Evolutionary conservation across 2,113 vertebrate genomes (phyloP).

Genomic region (Pan paniscus): DNA sequence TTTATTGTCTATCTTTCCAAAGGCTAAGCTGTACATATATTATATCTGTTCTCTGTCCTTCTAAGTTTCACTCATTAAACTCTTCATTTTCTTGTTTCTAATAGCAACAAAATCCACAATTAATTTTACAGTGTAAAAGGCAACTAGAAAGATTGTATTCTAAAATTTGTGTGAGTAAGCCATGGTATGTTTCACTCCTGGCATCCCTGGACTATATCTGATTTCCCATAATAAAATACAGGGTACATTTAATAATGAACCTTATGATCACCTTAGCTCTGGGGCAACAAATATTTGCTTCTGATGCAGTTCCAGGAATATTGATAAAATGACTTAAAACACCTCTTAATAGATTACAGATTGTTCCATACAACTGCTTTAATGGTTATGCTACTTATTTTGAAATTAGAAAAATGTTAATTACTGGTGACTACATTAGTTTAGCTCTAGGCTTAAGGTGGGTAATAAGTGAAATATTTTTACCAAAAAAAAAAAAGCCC

Average conservation of each 20-base stretch:
- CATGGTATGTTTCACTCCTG: background rate
- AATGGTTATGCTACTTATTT: background rate
- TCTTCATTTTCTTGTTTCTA: background rate
- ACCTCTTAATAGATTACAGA: background rate
- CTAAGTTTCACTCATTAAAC: background rate
- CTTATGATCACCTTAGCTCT: background rate
- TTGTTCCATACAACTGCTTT: background rate
- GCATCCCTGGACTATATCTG: background rate
- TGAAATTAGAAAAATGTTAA: background rate
- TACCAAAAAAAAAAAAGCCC: background rate
- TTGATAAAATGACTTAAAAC: background rate
- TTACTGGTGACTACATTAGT: background rate
- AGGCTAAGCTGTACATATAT: background rate
- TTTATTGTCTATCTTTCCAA: background rate
- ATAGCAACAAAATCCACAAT: background rate
- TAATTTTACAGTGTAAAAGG: background rate
- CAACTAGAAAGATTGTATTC: background rate
- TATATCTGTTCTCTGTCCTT: background rate
- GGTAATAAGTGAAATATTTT: background rate
- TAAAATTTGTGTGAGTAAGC: background rate
- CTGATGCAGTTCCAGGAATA: background rate
- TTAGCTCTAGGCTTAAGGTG: background rate
- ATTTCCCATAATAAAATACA: background rate
- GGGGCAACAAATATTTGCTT: background rate
- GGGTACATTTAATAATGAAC: background rate